A percentile compares a stretch with the other conserved stretches of the same genome.
Evolutionary conservation across 2,797 vertebrate genomes (phyloP).

Genomic region (Gymnodraco acuticeps): DNA sequence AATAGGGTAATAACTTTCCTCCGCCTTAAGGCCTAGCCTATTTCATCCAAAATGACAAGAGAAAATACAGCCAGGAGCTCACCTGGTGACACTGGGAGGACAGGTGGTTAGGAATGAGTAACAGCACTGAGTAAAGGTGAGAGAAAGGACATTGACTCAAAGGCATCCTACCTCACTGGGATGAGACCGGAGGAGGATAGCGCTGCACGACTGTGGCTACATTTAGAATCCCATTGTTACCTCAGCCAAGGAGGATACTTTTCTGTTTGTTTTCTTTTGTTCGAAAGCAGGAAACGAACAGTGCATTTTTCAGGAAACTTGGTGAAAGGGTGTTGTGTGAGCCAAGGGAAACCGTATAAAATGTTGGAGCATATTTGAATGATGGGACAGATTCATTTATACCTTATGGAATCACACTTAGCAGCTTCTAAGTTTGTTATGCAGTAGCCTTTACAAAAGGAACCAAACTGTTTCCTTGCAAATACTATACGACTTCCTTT

Average conservation of each 20-base stretch:
- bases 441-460: neutral
- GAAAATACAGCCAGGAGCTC: constrained; percentile 43
- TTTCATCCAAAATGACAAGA: constrained; percentile 13
- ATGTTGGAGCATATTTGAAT: no score
- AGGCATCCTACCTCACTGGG: constrained; percentile 18
- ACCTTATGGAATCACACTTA: no score
- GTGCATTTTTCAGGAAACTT: no score
- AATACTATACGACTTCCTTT: neutral
- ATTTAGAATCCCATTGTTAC: neutral
- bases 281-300: no score
- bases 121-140: constrained; percentile 57
- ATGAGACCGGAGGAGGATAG: neutral
- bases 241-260: no score
- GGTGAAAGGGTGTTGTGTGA: no score
- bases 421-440: neutral
- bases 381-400: no score
- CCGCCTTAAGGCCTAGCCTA: neutral
- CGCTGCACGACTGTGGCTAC: neutral
- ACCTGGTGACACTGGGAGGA: constrained; percentile 46
- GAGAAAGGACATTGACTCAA: constrained; percentile 38
- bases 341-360: no score
- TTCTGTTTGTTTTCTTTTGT: no score
- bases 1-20: neutral
- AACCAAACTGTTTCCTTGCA: neutral
- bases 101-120: constrained; percentile 54